Evolutionary conservation across 2,113 vertebrate species (phyloP), one percentile per base, ranked within the genome.

Genomic region (Callipepla squamata): DNA sequence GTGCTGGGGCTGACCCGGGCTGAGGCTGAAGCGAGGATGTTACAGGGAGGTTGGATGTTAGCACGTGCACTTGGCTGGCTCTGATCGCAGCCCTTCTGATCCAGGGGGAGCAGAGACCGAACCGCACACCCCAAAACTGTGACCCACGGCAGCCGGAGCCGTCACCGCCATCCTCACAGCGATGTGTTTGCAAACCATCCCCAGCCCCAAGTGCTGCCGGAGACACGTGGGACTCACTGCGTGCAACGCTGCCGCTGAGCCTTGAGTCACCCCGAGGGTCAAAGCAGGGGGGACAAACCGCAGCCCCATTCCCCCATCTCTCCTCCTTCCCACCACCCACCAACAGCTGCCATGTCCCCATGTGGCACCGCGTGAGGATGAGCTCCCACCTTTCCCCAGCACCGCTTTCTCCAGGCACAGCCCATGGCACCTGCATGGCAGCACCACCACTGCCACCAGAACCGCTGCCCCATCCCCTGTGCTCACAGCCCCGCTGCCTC

Each of bases 181-280:
- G 74, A 51, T 55, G 79, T 85, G 63, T 76, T 76, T 94, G 77
- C 89, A 86, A 94, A 80, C 80, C 75, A 62, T 34, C 80, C 58
- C 57, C 74, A 55, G 81, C 75, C 58, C 67, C 1, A 1, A 50
- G 69, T 58, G 74, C 57, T 75, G 55, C 74, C 87, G 80, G 73
- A 76, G 78, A 69, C 53, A 42, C 5, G 2, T 3, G 8, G 72
- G 84, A 89, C 76, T 70, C 3, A 1, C 87, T 25, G 42, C 3
- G 8, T 5, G 13, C 81, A 36, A 30, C 66, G 78, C 67, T 32
- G 75, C 91, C 93, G 70, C 62, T 82, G 77, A 63, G 79, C 89
- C 86, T 70, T 51, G 48, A 75, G 18, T 81, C 92, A 73, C 55
- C 85, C 72, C 44, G 20, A 61, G 81, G 85, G 85, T 87, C 89